Evolutionary conservation across 2,888 invertebrate species (phyloP).

Genomic region (Eristalis intricaria): DNA sequence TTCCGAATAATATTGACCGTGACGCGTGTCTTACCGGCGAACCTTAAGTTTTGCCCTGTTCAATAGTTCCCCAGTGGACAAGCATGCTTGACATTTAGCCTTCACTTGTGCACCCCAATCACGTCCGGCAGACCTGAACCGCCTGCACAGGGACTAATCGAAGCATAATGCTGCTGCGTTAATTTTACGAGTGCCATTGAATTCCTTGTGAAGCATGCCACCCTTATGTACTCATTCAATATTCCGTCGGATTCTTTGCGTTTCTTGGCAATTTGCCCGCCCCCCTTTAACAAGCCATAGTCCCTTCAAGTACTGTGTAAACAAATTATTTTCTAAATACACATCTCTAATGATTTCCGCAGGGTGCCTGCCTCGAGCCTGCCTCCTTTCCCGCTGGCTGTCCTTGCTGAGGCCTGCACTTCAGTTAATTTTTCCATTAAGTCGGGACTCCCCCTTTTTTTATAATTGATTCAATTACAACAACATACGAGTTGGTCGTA

Average conservation of each 20-base stretch:
- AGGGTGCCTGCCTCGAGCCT: conserved; percentile 19
- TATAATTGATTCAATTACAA: conserved; percentile 69
- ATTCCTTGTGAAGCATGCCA: conserved; percentile 13
- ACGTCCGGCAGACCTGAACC: not conserved
- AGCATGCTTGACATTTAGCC: not conserved
- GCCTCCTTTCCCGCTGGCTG: conserved; percentile 10
- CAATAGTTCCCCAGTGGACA: not conserved
- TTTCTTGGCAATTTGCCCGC: conserved; percentile 26
- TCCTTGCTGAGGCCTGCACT: conserved; percentile 61
- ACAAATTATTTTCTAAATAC: conserved; percentile 70
- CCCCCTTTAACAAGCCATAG: conserved; percentile 42
- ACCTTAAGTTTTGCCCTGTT: not conserved
- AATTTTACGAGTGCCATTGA: conserved; percentile 24
- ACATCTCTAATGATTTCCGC: conserved; percentile 65
- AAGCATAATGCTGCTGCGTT: conserved; percentile 27
- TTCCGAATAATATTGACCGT: not conserved
- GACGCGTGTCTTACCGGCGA: not conserved
- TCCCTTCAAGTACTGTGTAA: conserved; percentile 63
- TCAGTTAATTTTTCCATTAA: conserved; percentile 71
- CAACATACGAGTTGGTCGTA: conserved; percentile 10
- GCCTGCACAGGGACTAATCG: conserved; percentile 18
- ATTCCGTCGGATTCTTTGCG: conserved; percentile 13
- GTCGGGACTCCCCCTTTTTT: conserved; percentile 56
- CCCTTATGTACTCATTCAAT: conserved; percentile 8
- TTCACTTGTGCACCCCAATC: not conserved